Evolutionary conservation across 2,888 invertebrate genomes (phyloP), one percentile per base, ranked within the genome.

Genomic region (Drosophila ochracea): DNA sequence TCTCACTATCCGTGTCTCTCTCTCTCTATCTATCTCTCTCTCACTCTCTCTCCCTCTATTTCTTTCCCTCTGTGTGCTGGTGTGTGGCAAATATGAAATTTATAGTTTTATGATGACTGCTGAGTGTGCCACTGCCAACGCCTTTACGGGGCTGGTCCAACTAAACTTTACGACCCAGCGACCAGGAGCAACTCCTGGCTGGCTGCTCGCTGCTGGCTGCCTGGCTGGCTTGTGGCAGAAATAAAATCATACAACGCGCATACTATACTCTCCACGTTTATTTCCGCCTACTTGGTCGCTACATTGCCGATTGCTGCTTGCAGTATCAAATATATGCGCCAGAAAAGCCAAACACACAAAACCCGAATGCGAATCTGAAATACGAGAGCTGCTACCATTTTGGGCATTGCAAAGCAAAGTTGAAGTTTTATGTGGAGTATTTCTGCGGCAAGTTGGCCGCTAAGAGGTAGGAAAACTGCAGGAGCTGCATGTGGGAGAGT

Each of bases 91-190:
- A 91, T 91, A 90, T 83, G 89, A 88, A 91, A 91, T 91, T 91
- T 91, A 91, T 91, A 88, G 91, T 91, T 91, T 91, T 91, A 89
- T 91, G 91, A 91, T 91, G 91, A 89, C 91, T 91, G 89, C 80
- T 91, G 90, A 89, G 90, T 88, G 80, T 90, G 83, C 76, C 84
- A 82, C 85, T 83, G 90, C 83, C 84, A 87, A 83, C 89, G 83
- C 88, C 83, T 82, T 87, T 83, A 83, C 82, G 89, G 86, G 83
- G 31, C 58, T 58, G 76, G 78, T 86, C 88, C 82, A 83, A 82
- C 90, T 80, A 81, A 88, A 85, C 86, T 90, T 88, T 90, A 90
- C 86, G 89, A 89, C 78, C 84, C 68, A 66, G 50, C 75, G 72
- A 72, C 68, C 62, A 62, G 76, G 71, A 60, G 52, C 71, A 52